Evolutionary conservation across 1,140 invertebrate genomes (phyloP).

Genomic region (Monochamus saltuarius): DNA sequence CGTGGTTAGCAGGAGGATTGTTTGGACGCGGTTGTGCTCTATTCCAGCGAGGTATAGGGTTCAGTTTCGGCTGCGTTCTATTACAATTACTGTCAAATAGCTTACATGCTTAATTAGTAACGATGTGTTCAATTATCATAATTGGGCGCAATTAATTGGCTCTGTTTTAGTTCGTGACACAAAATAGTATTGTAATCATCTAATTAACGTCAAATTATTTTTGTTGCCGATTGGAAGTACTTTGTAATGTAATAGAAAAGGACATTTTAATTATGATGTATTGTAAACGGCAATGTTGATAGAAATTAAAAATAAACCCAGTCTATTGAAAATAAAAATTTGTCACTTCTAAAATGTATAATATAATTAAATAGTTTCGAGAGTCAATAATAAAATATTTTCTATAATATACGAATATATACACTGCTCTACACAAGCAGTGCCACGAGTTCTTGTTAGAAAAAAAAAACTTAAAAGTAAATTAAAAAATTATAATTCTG

Average conservation of each 20-base stretch:
- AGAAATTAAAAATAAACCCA: conserved; percentile 3
- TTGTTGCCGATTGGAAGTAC: conserved; percentile 18
- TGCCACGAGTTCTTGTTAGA: too few relatives aligned
- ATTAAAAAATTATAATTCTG: too few relatives aligned
- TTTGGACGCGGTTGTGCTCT: conserved; percentile 20
- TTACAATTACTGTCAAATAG: conserved; percentile 45
- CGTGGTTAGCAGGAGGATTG: conserved; percentile 28
- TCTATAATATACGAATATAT: too few relatives aligned
- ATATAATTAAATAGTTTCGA: too few relatives aligned
- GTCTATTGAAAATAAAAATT: too few relatives aligned
- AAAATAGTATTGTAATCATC: conserved; percentile 40
- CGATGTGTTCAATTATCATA: conserved; percentile 52
- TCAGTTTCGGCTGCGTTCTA: conserved; percentile 27
- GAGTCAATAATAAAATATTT: too few relatives aligned
- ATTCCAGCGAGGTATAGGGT: conserved; percentile 23
- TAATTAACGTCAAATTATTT: conserved; percentile 37
- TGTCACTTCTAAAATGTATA: too few relatives aligned
- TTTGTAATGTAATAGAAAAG: conserved; percentile 27
- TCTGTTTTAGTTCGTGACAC: conserved; percentile 37
- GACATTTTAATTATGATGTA: conserved; percentile 37
- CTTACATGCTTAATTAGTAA: conserved; percentile 50
- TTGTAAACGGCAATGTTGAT: conserved; percentile 21
- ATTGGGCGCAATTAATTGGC: conserved; percentile 51
- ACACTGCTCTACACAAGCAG: too few relatives aligned
- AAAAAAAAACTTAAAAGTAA: too few relatives aligned